phyloP scores from a whole-genome alignment of 2,113 vertebrate species.

The Grus americana region DNA sequence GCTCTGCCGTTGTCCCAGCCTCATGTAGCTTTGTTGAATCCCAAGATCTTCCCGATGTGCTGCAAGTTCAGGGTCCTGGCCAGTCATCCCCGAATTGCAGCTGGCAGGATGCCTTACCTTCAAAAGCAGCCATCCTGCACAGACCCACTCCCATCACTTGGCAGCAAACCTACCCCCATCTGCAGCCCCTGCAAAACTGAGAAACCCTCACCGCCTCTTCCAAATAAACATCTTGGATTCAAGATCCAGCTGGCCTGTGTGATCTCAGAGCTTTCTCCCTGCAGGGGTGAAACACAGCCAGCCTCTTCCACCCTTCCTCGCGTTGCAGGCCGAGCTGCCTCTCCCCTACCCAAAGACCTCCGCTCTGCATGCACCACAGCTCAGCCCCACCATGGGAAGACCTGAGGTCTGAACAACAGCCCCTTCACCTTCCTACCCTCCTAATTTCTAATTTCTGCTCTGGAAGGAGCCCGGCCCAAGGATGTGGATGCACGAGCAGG shows the following conservation, averaged over 20 bases:
- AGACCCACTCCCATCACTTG: background rate
- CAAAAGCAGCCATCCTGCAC: background rate
- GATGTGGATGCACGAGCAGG: background rate
- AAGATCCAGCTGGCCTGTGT: constrained; percentile 51
- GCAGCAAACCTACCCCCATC: constrained; percentile 8
- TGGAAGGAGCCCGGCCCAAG: fast-evolving
- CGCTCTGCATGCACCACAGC: fast-evolving
- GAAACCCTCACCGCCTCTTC: constrained; percentile 35
- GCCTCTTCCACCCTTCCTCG: constrained; percentile 23
- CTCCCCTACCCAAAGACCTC: background rate
- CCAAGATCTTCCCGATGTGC: background rate
- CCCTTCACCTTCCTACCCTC: background rate
- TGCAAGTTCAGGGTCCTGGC: background rate
- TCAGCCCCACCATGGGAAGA: background rate
- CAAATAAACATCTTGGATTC: constrained; percentile 54
- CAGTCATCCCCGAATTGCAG: background rate
- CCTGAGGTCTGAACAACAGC: background rate
- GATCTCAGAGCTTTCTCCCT: constrained; percentile 56
- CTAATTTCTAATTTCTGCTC: background rate
- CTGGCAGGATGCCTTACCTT: background rate
- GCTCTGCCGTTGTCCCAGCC: background rate
- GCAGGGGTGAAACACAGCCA: constrained; percentile 50
- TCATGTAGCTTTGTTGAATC: background rate
- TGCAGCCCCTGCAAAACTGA: constrained; percentile 48
- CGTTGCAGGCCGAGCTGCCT: background rate